These are phyloP conservation scores for Ridgeia piscesae DNA, from an alignment of 1,140 invertebrate genomes.

Conservation along the genomic window DNA sequence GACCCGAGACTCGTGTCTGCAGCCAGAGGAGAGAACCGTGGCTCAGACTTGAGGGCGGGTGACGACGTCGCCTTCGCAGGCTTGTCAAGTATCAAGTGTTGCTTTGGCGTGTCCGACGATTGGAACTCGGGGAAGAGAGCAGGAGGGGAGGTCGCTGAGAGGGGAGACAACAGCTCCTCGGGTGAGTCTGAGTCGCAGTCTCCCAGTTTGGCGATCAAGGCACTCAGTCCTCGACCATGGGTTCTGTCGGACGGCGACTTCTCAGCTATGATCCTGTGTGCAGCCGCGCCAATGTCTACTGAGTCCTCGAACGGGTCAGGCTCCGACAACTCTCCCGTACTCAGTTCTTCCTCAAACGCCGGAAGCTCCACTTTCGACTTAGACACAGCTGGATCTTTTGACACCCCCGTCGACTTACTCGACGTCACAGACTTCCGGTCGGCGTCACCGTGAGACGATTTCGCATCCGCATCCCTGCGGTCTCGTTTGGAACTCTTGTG, in stretches of 20 bases:
- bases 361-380: not conserved
- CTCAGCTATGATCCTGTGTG: not conserved
- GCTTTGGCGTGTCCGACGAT: not conserved
- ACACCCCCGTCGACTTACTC: not conserved
- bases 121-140: not conserved
- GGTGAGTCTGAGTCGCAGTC: not conserved
- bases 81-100: not conserved
- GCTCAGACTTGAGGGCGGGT: not conserved
- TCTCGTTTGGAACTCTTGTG: not conserved
- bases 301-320: conserved; percentile 9
- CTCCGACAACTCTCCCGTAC: conserved; percentile 8
- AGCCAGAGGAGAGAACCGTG: not conserved
- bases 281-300: not conserved
- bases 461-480: not conserved
- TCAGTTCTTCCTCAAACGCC: conserved; percentile 3
- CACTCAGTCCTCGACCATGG: not conserved
- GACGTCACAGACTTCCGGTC: not conserved
- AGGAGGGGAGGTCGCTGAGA: not conserved
- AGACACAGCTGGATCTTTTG: not conserved
- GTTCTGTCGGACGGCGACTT: not conserved
- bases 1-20: not conserved
- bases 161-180: not conserved
- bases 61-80: not conserved
- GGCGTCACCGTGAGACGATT: not conserved
- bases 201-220: not conserved